A percentile compares a stretch with the other conserved stretches of the same genome.
These are phyloP conservation scores for Archips crataeganus DNA, from an alignment of 2,888 invertebrate genomes.

Conservation along the genomic window DNA sequence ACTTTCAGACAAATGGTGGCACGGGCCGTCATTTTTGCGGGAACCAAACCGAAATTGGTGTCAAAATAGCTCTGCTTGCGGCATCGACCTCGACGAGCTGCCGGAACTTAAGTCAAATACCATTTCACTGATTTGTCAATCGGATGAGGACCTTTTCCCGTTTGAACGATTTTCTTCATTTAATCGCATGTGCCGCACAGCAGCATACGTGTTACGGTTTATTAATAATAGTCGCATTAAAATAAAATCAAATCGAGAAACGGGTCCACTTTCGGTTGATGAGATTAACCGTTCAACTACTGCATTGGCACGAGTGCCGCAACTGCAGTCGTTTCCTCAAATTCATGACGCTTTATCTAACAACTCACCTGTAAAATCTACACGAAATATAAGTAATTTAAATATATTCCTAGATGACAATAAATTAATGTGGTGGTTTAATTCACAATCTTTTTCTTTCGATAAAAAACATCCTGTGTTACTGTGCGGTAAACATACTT, in stretches of 20 bases:
- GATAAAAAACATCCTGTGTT: background rate
- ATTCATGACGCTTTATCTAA: background rate
- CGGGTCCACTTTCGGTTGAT: constrained; percentile 32
- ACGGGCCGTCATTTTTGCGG: background rate
- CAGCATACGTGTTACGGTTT: constrained; percentile 37
- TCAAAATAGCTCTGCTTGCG: constrained; percentile 2
- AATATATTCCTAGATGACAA: constrained; percentile 8
- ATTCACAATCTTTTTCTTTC: background rate
- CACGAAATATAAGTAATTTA: constrained; percentile 7
- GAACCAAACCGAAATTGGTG: background rate
- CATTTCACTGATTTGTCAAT: background rate
- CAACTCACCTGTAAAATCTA: background rate
- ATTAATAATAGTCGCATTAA: constrained; percentile 30
- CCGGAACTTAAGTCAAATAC: constrained; percentile 27
- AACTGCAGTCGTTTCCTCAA: constrained; percentile 7
- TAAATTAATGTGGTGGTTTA: background rate
- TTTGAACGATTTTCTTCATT: constrained; percentile 40
- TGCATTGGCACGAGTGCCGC: constrained; percentile 4
- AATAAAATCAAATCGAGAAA: background rate
- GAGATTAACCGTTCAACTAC: constrained; percentile 19
- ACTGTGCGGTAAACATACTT: background rate
- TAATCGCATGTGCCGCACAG: constrained; percentile 34
- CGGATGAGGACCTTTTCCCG: background rate
- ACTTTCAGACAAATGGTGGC: background rate
- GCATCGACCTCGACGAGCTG: background rate